A percentile compares a stretch with the other conserved stretches of the same genome.
Evolutionary conservation across 2,797 vertebrate species (phyloP).

Genomic region (Lateolabrax maculatus): DNA sequence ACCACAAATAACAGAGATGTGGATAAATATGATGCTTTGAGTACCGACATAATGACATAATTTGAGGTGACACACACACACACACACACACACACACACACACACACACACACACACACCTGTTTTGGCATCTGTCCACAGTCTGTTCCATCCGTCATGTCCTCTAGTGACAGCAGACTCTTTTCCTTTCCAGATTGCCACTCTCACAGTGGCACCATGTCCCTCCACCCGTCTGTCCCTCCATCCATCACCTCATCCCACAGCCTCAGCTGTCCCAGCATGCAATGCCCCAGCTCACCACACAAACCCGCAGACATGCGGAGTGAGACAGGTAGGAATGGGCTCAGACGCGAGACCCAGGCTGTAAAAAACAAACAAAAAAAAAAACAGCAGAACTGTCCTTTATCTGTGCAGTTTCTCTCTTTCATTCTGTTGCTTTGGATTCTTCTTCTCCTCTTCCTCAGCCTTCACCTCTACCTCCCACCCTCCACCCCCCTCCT

Average conservation of each 20-base stretch:
- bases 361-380: too few species aligned
- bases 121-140: neutral
- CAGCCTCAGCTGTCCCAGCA: constrained; percentile 78
- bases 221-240: constrained; percentile 75
- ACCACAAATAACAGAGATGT: neutral
- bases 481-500: constrained; percentile 39
- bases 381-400: too few species aligned
- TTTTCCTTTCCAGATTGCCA: constrained; percentile 76
- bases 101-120: neutral
- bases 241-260: constrained; percentile 80
- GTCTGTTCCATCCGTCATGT: neutral
- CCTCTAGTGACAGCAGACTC: constrained; percentile 4
- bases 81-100: neutral
- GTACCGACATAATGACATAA: too few species aligned
- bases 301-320: constrained; percentile 64
- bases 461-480: constrained; percentile 64
- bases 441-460: constrained; percentile 29
- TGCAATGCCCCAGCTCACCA: constrained; percentile 73
- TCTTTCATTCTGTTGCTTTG: constrained; percentile 13
- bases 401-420: neutral
- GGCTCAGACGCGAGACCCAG: neutral
- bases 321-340: constrained; percentile 80
- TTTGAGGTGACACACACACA: neutral
- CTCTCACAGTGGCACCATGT: constrained; percentile 65
- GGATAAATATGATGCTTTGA: neutral